phyloP scores from a whole-genome alignment of 2,113 vertebrate species.

The Columba janthina region DNA sequence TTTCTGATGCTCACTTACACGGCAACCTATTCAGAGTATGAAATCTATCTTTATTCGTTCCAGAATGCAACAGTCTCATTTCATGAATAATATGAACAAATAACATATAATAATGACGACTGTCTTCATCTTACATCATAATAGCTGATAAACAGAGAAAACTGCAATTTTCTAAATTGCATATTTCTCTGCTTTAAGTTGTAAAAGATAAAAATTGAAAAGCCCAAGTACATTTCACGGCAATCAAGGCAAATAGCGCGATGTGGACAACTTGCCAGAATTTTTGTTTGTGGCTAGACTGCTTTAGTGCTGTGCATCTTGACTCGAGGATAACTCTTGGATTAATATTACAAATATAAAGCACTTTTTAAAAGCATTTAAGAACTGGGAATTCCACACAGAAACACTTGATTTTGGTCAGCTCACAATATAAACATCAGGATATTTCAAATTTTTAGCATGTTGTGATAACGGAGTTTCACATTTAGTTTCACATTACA shows the following conservation, averaged over 20 bases:
- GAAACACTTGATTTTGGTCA: not conserved
- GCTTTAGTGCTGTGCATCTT: not conserved
- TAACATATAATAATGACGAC: not conserved
- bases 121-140: not conserved
- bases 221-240: not conserved
- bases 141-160: not conserved
- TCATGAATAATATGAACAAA: slow-evolving; percentile 12
- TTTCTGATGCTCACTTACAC: slow-evolving; percentile 26
- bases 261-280: not conserved
- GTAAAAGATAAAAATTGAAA: not conserved
- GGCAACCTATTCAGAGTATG: not conserved
- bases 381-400: not conserved
- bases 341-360: not conserved
- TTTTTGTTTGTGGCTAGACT: not conserved
- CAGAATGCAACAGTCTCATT: slow-evolving; percentile 6
- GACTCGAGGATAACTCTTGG: not conserved
- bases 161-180: not conserved
- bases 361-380: not conserved
- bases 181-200: not conserved
- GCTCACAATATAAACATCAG: not conserved
- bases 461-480: not conserved
- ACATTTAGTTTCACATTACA: not conserved
- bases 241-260: not conserved
- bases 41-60: slow-evolving; percentile 52
- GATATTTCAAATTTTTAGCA: not conserved